Evolutionary conservation across 2,888 invertebrate species (phyloP).

Genomic region (Prosapia bicincta): DNA sequence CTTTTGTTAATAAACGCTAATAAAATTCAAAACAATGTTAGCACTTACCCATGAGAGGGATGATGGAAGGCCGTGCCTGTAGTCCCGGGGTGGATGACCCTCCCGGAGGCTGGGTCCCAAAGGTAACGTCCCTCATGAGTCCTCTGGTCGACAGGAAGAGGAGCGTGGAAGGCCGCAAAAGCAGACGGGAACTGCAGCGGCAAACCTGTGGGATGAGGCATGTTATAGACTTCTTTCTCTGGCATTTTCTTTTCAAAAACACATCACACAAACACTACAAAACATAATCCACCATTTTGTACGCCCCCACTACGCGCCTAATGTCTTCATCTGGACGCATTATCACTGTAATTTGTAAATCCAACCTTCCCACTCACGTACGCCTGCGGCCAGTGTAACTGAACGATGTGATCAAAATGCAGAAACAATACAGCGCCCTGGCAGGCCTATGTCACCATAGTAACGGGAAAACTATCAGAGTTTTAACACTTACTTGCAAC

Average conservation of each 20-base stretch:
- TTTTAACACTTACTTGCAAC: no score
- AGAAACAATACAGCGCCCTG: not conserved
- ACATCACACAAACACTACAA: conserved; percentile 3
- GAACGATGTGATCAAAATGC: not conserved
- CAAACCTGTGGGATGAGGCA: conserved; percentile 34
- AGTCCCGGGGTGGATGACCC: conserved; percentile 36
- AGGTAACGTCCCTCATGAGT: conserved; percentile 45
- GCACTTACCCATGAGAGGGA: conserved; percentile 38
- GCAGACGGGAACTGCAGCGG: conserved; percentile 48
- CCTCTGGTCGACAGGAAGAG: conserved; percentile 58
- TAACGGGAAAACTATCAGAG: no score
- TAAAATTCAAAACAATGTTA: no score
- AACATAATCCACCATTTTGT: not conserved
- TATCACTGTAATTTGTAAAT: not conserved
- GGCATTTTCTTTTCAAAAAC: conserved; percentile 33
- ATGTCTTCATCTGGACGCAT: not conserved
- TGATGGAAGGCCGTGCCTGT: conserved; percentile 38
- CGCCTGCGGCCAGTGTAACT: not conserved
- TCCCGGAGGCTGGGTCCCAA: conserved; percentile 36
- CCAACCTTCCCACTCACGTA: not conserved
- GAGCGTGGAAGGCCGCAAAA: conserved; percentile 58
- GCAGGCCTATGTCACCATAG: not conserved
- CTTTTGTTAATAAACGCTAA: no score
- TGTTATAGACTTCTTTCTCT: conserved; percentile 37
- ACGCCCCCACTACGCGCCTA: not conserved